phyloP scores from a whole-genome alignment of 37 sponge, comb jelly and placozoan species.

The Ephydatia muelleri region DNA sequence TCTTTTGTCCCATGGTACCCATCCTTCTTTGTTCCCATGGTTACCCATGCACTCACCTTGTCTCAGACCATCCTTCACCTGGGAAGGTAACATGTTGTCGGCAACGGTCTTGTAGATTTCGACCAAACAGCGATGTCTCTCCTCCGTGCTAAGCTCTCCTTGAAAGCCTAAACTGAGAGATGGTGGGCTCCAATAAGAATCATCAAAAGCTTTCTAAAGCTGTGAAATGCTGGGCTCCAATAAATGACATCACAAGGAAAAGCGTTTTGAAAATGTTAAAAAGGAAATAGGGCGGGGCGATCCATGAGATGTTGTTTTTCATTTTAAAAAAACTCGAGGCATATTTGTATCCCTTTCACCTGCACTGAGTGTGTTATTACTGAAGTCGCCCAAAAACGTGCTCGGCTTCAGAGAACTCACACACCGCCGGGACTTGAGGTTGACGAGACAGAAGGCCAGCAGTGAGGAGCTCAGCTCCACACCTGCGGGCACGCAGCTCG shows the following conservation, averaged over 20 bases:
- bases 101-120: slow-evolving; percentile 35
- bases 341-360: neutral
- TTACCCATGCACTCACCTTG: neutral
- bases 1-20: too few relatives aligned
- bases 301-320: too few relatives aligned
- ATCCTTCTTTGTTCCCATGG: too few relatives aligned
- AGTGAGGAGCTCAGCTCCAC: slow-evolving; percentile 32
- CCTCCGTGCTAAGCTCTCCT: slow-evolving; percentile 23
- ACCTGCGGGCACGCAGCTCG: slow-evolving; percentile 16
- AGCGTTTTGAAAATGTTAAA: neutral
- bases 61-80: neutral
- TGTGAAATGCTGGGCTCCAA: neutral
- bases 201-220: neutral
- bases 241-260: too few relatives aligned
- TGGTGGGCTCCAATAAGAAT: neutral
- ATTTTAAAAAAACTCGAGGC: too few relatives aligned
- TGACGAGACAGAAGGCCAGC: slow-evolving; percentile 48
- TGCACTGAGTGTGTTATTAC: neutral
- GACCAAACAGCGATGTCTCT: slow-evolving; percentile 12
- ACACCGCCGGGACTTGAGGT: neutral
- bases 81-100: slow-evolving; percentile 19
- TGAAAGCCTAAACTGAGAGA: slow-evolving; percentile 27
- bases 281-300: neutral
- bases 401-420: slow-evolving; percentile 22
- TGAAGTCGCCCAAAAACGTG: neutral